phyloP scores from a whole-genome alignment of 2,113 vertebrate genomes.

The Dipodomys stephensi region DNA sequence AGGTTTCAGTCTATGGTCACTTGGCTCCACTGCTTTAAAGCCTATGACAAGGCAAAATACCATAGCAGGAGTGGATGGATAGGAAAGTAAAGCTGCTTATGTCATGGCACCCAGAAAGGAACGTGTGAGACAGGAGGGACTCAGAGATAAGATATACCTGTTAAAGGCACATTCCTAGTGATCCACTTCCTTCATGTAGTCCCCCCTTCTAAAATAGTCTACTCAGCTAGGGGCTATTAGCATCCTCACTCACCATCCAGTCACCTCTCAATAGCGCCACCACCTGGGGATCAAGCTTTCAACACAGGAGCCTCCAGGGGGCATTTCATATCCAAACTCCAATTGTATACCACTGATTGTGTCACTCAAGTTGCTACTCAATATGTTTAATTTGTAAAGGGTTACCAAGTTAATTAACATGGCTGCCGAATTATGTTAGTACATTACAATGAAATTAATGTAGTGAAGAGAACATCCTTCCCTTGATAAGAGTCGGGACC shows the following conservation, averaged over 20 bases:
- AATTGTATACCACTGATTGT: not conserved
- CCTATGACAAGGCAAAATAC: no score
- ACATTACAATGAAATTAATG: not conserved
- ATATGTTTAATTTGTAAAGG: conserved; percentile 18
- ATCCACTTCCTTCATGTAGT: not conserved
- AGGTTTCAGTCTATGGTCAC: not conserved
- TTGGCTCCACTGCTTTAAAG: not conserved
- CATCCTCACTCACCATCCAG: not conserved
- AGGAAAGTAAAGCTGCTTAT: not conserved
- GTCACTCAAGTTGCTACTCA: not conserved
- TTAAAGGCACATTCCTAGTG: not conserved
- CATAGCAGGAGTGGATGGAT: no score
- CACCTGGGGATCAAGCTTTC: not conserved
- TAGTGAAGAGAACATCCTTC: not conserved
- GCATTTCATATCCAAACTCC: not conserved
- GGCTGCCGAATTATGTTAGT: not conserved
- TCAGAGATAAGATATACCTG: not conserved
- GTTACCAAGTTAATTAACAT: conserved; percentile 11
- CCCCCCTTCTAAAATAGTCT: not conserved
- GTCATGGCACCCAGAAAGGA: no score
- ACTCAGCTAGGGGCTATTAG: not conserved
- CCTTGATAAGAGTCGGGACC: not conserved
- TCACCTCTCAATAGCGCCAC: not conserved
- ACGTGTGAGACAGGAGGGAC: not conserved
- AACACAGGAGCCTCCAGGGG: no score